Base-by-base conservation (phyloP, 1,140 invertebrate species). In the Drosophila asahinai region DNA sequence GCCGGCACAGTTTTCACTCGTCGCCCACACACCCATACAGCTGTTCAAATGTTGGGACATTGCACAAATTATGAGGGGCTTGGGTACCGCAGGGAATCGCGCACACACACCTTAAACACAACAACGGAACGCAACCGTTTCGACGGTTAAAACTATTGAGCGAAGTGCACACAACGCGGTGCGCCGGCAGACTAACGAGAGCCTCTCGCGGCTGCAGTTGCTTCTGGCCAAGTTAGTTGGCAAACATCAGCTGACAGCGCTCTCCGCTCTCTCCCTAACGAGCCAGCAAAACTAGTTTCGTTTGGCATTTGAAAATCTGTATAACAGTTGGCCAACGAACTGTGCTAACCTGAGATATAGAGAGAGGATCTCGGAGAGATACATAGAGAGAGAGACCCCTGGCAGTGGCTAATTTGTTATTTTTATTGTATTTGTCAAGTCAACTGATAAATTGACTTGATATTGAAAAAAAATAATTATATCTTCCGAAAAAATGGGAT, bases 391-490 rank as follows among this genome's bases (percentile, higher is more conserved):
- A 42, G 57, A 63, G 54, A 38, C 57, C 55, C 25, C 55, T 47
- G 63, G 58, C 43, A 30, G 55, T 45, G 48, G 8, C 55, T 54
- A 84, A 89, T 89, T 90, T 89, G 84, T 84, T 78, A 71, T 84
- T 66, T 61, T 86, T 77, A 80, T 89, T 89, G 81, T 90, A 61
- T 82, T 90, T 90, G 81, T 86, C 86, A 91, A 90, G 78, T 91
- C 86, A 86, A 86, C 86, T 86, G 86, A 90, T 90, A 86, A 90
- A 90, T 91, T 91, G 86, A 80, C 68, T 86, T 90, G 86, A 90
- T 90, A 90, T 90, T 90, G 86, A 91, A 91, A 80, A 91, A 80
- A 90, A 86, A 90, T 90, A 91, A 90, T 90, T 86, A 90, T 80
- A 55, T 47, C 47, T 65, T 62, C 52, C 51, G 64, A 79, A 81